Percentiles rank a stretch among this genome's conserved stretches.
Evolutionary conservation across 1,140 invertebrate species (phyloP).

Genomic region (Drosophila equinoxialis): DNA sequence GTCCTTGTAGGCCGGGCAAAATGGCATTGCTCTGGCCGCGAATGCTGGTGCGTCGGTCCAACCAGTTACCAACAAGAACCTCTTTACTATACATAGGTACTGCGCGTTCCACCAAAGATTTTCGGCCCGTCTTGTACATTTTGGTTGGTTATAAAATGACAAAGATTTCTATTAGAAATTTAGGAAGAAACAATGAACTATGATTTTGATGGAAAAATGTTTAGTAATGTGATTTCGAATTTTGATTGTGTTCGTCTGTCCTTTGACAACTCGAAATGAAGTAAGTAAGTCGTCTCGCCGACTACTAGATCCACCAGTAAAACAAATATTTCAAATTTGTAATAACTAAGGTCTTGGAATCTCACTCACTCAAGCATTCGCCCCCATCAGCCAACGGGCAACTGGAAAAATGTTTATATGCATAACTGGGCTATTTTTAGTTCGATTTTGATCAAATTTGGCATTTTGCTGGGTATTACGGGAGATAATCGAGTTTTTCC

Average conservation of each 20-base stretch:
- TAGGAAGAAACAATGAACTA: neutral
- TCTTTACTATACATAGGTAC: slow-evolving; percentile 36
- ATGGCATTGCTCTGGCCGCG: slow-evolving; percentile 55
- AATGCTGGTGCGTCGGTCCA: slow-evolving; percentile 48
- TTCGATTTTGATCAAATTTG: too few relatives aligned
- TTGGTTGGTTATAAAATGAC: neutral
- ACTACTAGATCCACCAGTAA: too few relatives aligned
- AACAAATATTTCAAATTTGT: too few relatives aligned
- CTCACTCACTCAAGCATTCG: too few relatives aligned
- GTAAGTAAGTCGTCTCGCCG: too few relatives aligned
- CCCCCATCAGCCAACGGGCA: too few relatives aligned
- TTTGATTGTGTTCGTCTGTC: neutral
- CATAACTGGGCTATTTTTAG: too few relatives aligned
- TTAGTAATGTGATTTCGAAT: neutral
- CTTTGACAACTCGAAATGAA: too few relatives aligned
- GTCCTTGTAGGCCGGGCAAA: slow-evolving; percentile 38
- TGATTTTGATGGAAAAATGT: neutral
- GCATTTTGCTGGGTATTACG: too few relatives aligned
- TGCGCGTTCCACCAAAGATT: slow-evolving; percentile 30
- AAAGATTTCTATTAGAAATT: neutral
- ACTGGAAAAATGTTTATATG: too few relatives aligned
- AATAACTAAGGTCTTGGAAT: too few relatives aligned
- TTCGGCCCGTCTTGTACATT: slow-evolving; percentile 2
- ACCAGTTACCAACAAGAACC: slow-evolving; percentile 64
- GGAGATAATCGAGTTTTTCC: too few relatives aligned